Base-by-base conservation (phyloP, 2,113 vertebrate genomes). In the Aldabrachelys gigantea region DNA sequence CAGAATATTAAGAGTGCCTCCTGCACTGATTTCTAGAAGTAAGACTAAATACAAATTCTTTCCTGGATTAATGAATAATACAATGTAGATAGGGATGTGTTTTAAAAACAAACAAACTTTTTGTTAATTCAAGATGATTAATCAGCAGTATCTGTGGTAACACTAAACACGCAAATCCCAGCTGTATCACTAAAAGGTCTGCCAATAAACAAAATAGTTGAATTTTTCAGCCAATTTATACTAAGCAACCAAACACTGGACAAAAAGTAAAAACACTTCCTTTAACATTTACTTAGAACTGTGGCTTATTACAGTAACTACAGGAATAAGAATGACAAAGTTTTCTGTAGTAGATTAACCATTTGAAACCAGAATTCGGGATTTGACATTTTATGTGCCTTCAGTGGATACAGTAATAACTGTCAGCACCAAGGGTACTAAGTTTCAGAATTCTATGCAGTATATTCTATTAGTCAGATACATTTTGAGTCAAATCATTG, bases 91-190 rank as follows among this genome's bases (percentile, higher is more conserved):
- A 96, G 85, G 92, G 44, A 82, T 89, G 35, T 75, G n/a, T 95
- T 38, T 94, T 85, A 85, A 91, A 91, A 82, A 25, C 59, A 95
- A 95, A 38, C 31, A 4, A 94, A 95, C 31, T 90, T 97, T 93
- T 94, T 97, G 59, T 90, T 95, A 91, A 96, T 95, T 80, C 91
- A 93, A 89, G 79, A 82, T 41, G 31, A 79, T 84, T 93, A 96
- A 95, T 96, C 9, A 94, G 89, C 92, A 97, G 76, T 90, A 93
- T 88, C 79, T 92, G 49, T 31, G 49, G 49, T 93, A 92, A 94
- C 21, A 85, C 0, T 1, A 62, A 96, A 89, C 83, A 94, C 78
- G 88, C 49, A 80, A 97, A 89, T 89, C 82, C 93, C 95, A 97
- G 89, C 88, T 96, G 93, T 81, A 85, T 44, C 50, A 87, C 50